A percentile compares a stretch with the other conserved stretches of the same genome.
Evolutionary conservation across 2,113 vertebrate species (phyloP).

Genomic region (Mixornis gularis): DNA sequence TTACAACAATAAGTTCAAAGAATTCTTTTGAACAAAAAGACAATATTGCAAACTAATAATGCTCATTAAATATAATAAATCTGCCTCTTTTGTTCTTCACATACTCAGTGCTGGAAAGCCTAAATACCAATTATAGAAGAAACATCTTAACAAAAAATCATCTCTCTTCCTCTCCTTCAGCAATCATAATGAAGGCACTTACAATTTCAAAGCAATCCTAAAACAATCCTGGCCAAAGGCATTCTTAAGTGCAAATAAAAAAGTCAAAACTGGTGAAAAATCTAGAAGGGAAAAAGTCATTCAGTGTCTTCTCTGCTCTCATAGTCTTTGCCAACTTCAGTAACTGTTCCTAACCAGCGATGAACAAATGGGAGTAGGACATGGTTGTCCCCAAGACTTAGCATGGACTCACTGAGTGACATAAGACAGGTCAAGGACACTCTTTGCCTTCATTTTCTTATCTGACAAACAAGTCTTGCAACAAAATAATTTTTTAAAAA

Average conservation of each 20-base stretch:
- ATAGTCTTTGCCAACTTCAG: not conserved
- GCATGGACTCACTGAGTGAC: not conserved
- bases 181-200: not conserved
- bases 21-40: constrained; percentile 7
- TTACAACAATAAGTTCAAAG: not conserved
- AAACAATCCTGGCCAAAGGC: not conserved
- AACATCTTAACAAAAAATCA: constrained; percentile 14
- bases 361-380: not conserved
- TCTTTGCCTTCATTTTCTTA: not conserved
- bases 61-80: constrained; percentile 20
- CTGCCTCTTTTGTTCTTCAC: not conserved
- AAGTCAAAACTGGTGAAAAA: not conserved
- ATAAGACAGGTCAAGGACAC: rapidly evolving
- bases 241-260: not conserved
- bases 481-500: not conserved
- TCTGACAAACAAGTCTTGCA: not conserved
- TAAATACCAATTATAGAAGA: not conserved
- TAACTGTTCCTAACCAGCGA: not conserved
- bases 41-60: not conserved
- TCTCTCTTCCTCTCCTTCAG: not conserved
- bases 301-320: not conserved
- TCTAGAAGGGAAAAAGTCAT: not conserved
- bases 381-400: not conserved
- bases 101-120: not conserved
- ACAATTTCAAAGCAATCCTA: not conserved